Evolutionary conservation across 2,888 invertebrate species (phyloP).

Genomic region (Drosophila engyochracea): DNA sequence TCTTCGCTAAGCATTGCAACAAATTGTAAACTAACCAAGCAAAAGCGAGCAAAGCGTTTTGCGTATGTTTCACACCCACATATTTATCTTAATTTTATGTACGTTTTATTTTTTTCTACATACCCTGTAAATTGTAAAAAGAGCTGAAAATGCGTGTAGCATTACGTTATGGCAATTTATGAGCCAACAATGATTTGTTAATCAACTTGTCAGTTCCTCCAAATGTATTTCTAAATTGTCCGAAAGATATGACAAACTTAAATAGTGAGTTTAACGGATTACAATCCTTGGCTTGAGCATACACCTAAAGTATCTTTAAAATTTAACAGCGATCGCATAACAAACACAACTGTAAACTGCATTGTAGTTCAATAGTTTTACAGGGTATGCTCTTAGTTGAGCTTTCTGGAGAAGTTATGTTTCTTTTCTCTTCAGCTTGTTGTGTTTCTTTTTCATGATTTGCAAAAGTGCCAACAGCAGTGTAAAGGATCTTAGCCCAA

Average conservation of each 20-base stretch:
- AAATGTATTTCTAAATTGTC: not conserved
- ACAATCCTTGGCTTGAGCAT: not conserved
- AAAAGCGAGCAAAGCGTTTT: slow-evolving; percentile 29
- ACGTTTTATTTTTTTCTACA: slow-evolving; percentile 1
- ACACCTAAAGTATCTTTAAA: not conserved
- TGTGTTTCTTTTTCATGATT: slow-evolving; percentile 69
- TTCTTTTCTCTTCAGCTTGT: slow-evolving; percentile 35
- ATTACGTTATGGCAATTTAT: not conserved
- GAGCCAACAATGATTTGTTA: not conserved
- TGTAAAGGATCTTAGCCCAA: slow-evolving; percentile 78
- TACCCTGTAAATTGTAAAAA: slow-evolving; percentile 11
- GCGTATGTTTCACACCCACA: slow-evolving; percentile 46
- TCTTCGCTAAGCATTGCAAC: slow-evolving; percentile 70
- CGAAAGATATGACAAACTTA: not conserved
- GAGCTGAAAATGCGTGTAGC: not conserved
- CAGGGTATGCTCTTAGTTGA: slow-evolving; percentile 20
- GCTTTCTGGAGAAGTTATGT: not conserved
- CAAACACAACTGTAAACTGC: not conserved
- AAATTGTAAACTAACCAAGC: slow-evolving; percentile 60
- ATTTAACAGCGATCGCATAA: not conserved
- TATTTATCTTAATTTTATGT: slow-evolving; percentile 58
- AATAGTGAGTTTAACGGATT: not conserved
- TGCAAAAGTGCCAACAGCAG: slow-evolving; percentile 78
- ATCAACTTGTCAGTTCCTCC: not conserved
- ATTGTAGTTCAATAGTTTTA: slow-evolving; percentile 2